phyloP scores from a whole-genome alignment of 2,113 vertebrate genomes.

The Hemicordylus capensis region DNA sequence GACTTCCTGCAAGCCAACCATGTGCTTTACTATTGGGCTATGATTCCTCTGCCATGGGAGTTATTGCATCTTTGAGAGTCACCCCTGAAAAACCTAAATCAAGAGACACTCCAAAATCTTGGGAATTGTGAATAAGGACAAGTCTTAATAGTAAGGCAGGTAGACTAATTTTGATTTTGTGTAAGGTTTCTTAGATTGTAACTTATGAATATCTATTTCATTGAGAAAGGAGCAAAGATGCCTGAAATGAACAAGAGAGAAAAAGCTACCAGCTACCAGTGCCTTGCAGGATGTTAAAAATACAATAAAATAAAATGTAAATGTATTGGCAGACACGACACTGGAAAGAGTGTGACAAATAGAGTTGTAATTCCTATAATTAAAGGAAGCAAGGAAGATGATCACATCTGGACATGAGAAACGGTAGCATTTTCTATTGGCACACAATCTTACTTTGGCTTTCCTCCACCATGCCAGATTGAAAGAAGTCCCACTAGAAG shows the following conservation, averaged over 20 bases:
- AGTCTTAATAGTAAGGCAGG: no score
- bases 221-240: constrained; percentile 27
- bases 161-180: no score
- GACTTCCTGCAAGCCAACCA: no score
- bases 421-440: neutral
- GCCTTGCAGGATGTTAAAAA: constrained; percentile 37
- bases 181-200: no score
- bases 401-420: constrained; percentile 8
- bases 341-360: constrained; percentile 6
- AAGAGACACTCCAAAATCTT: no score
- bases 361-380: neutral
- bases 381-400: constrained; percentile 25
- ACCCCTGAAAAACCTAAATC: no score
- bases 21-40: no score
- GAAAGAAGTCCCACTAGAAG: constrained; percentile 3
- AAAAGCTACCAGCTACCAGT: constrained; percentile 25
- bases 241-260: constrained; percentile 48
- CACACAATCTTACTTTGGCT: constrained; percentile 14
- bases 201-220: neutral
- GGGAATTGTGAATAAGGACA: no score
- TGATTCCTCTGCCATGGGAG: no score
- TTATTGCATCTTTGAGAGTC: no score
- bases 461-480: constrained; percentile 10
- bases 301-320: no score
- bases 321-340: neutral